Base-by-base conservation (phyloP, 92 coral and sea anemone species). In the Porites divaricata region DNA sequence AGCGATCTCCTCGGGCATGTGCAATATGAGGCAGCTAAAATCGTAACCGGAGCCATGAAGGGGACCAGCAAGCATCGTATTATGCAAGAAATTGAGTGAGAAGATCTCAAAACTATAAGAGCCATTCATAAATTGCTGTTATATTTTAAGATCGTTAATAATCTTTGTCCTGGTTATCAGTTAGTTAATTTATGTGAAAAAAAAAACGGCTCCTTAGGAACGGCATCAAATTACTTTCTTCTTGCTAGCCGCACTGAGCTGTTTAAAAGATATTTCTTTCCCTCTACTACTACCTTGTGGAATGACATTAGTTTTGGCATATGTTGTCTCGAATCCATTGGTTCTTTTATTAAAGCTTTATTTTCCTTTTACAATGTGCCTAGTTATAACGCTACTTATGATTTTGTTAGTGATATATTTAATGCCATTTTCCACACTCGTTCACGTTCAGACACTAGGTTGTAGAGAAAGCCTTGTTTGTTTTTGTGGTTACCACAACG, bases 81-180 rank as follows among this genome's bases (percentile, higher is more conserved):
- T n/a, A n/a, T n/a, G n/a, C n/a, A n/a, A n/a, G n/a, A n/a, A n/a
- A n/a, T n/a, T n/a, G n/a, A n/a, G n/a, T n/a, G n/a, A n/a, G n/a
- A n/a, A n/a, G n/a, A n/a, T n/a, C n/a, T n/a, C n/a, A n/a, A n/a
- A n/a, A n/a, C n/a, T n/a, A n/a, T n/a, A 67, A 70, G 91, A 53
- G 21, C 19, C 19, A 78, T 87, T 26, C 89, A 83, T 48, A 91
- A 87, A 69, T 35, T 88, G 1, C 28, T 62, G 74, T 58, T 69
- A 23, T 84, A 65, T 57, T 88, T 63, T 41, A 83, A 84, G 53
- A 79, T 79, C 63, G 95, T 88, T 11, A 76, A 75, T 63, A 70
- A 83, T 17, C 22, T 72, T 20, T 16, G 81, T 51, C 90, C 90
- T 17, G 17, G 69, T 70, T 85, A 73, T 80, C n/a, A n/a, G n/a